Conservation (phyloP, 2,797 vertebrate genomes). For the Oreochromis grahami region DNA sequence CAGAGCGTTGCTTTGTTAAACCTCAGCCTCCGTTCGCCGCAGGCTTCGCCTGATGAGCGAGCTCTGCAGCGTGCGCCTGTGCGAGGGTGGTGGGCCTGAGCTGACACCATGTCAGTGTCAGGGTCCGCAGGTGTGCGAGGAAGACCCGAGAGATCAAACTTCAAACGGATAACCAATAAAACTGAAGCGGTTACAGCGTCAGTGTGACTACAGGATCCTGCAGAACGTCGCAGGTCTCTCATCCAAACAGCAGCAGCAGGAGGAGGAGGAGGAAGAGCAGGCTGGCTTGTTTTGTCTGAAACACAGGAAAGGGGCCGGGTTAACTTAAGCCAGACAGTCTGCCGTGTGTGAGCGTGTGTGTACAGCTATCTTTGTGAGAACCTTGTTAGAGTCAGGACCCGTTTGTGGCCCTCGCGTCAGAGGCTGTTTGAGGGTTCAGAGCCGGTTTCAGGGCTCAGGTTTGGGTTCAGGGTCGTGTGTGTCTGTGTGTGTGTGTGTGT, state of each 20-base stretch:
- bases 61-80: not conserved
- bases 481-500: constrained; percentile 13
- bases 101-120: not conserved
- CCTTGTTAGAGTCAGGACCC: not conserved
- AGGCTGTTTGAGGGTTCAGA: not conserved
- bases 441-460: not conserved
- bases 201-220: not conserved
- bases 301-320: constrained; percentile 77
- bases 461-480: not conserved
- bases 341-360: not conserved
- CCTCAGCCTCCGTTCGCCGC: accelerated
- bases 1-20: not conserved
- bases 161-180: not conserved
- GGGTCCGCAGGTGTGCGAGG: not conserved
- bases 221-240: not conserved
- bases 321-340: constrained; percentile 62
- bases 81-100: no score
- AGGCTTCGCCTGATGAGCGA: not conserved
- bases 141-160: not conserved
- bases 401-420: not conserved
- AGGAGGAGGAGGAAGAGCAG: constrained; percentile 21
- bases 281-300: constrained; percentile 76
- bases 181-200: not conserved
- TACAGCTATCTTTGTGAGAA: not conserved
- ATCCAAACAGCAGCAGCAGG: not conserved